Base-by-base conservation (phyloP, 2,113 vertebrate genomes). In the Acinonyx jubatus region DNA sequence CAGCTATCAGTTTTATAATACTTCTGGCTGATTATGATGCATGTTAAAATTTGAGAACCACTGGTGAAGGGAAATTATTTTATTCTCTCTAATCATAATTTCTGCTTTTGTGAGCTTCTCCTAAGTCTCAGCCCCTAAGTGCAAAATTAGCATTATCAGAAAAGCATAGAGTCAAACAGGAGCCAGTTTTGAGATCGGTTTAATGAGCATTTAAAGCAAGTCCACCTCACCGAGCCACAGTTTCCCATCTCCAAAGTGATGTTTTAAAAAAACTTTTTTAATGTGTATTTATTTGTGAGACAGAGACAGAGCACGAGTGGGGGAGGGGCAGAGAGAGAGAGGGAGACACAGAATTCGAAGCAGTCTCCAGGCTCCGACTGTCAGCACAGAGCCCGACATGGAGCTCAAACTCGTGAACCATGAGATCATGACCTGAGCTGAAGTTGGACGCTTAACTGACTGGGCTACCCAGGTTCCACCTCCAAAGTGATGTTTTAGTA, bases 31-130 rank as follows among this genome's bases (percentile, higher is more conserved):
- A 90, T 95, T 78, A 83, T 80, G 65, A 76, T 85, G 16, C 4
- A 14, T 88, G 52, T 92, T 94, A 84, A 93, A 88, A 68, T 96
- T 88, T 95, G 65, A 81, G 50, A 93, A 36, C 79, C 15, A 69
- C 29, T 96, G 14, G 45, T 92, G 52, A 71, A 76, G 92, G 66
- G 71, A 89, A 94, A 78, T 96, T 96, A 48, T 73, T 92, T 95
- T 82, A 50, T 84, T 95, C 29, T 94, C 73, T 76, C 29, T 88
- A 81, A 85, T 21, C 68, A 61, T 83, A 65, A 48, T 91, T 95
- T 95, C 57, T 81, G 68, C n/a, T 93, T 93, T 80, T 82, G 29
- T 69, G 15, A 76, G 36, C 50, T 87, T 83, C 52, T 97, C 27
- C 19, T n/a, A 71, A 81, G 63, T 94, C 63, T 96, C 25, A 92